These are phyloP conservation scores for Ciconia maguari DNA, from an alignment of 2,113 vertebrate genomes.

Conservation along the genomic window DNA sequence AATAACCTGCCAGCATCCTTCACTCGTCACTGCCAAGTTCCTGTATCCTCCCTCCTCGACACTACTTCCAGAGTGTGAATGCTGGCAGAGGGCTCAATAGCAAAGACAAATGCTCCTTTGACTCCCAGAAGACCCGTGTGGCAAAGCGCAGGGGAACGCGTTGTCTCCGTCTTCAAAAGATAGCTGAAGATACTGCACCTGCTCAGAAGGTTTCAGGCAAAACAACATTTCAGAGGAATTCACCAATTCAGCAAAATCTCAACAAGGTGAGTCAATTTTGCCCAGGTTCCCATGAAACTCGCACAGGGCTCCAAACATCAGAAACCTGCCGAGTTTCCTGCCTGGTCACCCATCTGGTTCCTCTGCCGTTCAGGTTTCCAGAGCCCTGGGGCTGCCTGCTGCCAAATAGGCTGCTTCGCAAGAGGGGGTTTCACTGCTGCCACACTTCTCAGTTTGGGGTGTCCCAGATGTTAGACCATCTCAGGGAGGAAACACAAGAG, in stretches of 20 bases:
- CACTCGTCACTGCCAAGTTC: background rate
- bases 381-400: conserved; percentile 41
- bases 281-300: conserved; percentile 63
- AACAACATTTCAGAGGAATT: conserved; percentile 62
- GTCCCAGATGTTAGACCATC: background rate
- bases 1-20: conserved; percentile 34
- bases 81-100: background rate
- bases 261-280: conserved; percentile 59
- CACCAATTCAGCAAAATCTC: conserved; percentile 66
- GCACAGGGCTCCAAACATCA: conserved; percentile 25
- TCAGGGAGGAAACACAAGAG: background rate
- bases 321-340: conserved; percentile 65
- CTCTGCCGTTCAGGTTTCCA: conserved; percentile 14
- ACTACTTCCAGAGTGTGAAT: background rate
- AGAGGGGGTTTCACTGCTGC: conserved; percentile 31
- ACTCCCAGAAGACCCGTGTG: background rate
- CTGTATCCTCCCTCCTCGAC: background rate
- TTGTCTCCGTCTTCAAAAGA: background rate
- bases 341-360: conserved; percentile 63
- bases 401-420: background rate
- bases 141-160: background rate
- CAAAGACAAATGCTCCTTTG: background rate
- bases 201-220: conserved; percentile 55
- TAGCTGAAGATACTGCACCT: conserved; percentile 58
- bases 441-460: background rate